Evolutionary conservation across 2,113 vertebrate species (phyloP).

Genomic region (Xenopus laevis): DNA sequence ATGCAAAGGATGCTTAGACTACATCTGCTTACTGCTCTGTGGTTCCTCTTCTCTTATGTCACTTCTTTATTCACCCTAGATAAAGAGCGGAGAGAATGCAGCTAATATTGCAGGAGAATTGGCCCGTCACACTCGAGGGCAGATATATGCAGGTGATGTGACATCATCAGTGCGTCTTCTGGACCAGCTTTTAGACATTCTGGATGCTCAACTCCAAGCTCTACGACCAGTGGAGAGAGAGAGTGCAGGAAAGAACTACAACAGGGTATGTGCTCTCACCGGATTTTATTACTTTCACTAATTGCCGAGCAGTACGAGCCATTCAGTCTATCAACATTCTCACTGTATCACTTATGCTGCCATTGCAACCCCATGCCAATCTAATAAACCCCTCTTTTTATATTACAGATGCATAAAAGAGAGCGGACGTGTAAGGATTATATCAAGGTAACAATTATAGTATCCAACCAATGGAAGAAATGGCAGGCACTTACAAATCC

Average conservation of each 20-base stretch:
- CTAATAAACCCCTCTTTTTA: not conserved
- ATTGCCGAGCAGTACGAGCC: too few species aligned
- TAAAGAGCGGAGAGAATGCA: conserved; percentile 92
- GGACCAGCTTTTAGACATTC: conserved; percentile 89
- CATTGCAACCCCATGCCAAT: too few species aligned
- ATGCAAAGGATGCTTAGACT: not conserved
- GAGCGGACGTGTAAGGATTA: conserved; percentile 88
- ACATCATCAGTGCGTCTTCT: conserved; percentile 88
- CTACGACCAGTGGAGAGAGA: conserved; percentile 86
- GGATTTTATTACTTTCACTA: too few species aligned
- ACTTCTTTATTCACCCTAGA: conserved; percentile 63
- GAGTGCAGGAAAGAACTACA: conserved; percentile 84
- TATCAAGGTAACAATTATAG: conserved; percentile 73
- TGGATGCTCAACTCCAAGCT: conserved; percentile 88
- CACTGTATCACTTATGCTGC: too few species aligned
- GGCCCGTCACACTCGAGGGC: conserved; percentile 83
- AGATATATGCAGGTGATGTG: conserved; percentile 89
- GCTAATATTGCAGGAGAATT: conserved; percentile 89
- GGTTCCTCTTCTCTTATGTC: not conserved
- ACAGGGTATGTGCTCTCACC: conserved; percentile 70
- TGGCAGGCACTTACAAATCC: too few species aligned
- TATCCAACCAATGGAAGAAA: too few species aligned
- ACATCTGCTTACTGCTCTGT: not conserved
- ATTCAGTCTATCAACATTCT: too few species aligned
- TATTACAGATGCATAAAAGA: conserved; percentile 82